These are phyloP conservation scores for Habropoda laboriosa DNA, from an alignment of 1,140 invertebrate species.

Conservation along the genomic window DNA sequence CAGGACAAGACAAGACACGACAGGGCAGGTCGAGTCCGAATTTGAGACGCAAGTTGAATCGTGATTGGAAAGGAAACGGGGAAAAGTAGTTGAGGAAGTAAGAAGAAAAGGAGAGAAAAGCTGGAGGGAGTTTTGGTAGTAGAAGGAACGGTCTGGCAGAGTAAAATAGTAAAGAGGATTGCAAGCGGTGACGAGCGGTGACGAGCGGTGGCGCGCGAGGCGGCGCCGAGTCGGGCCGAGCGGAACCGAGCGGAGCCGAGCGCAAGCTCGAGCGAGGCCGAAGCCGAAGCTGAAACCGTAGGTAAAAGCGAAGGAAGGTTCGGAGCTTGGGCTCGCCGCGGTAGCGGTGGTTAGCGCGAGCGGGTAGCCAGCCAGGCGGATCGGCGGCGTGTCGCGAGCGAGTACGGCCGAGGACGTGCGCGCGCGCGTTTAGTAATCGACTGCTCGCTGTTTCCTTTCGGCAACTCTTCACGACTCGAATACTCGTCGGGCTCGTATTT, in stretches of 20 bases:
- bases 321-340: conserved; percentile 22
- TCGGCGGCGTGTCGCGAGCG: conserved; percentile 29
- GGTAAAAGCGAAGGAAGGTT: conserved; percentile 35
- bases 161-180: neutral
- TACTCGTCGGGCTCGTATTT: neutral
- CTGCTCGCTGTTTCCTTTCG: neutral
- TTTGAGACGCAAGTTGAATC: neutral
- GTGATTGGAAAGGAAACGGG: too few species aligned
- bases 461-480: neutral
- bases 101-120: neutral
- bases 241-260: conserved; percentile 62
- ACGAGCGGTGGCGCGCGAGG: conserved; percentile 60
- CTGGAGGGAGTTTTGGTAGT: neutral
- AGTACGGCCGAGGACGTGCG: conserved; percentile 43
- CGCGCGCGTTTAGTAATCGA: conserved; percentile 27
- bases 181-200: conserved; percentile 13
- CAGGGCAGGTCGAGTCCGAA: neutral
- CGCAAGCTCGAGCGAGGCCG: conserved; percentile 58
- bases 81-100: neutral
- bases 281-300: conserved; percentile 49
- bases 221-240: conserved; percentile 64
- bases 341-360: conserved; percentile 17
- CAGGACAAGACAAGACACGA: too few species aligned
- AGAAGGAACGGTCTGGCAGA: neutral
- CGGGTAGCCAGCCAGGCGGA: conserved; percentile 4